Evolutionary conservation across 2,113 vertebrate species (phyloP), one percentile per base, ranked within the genome.

Genomic region (Oenanthe oenanthe): DNA sequence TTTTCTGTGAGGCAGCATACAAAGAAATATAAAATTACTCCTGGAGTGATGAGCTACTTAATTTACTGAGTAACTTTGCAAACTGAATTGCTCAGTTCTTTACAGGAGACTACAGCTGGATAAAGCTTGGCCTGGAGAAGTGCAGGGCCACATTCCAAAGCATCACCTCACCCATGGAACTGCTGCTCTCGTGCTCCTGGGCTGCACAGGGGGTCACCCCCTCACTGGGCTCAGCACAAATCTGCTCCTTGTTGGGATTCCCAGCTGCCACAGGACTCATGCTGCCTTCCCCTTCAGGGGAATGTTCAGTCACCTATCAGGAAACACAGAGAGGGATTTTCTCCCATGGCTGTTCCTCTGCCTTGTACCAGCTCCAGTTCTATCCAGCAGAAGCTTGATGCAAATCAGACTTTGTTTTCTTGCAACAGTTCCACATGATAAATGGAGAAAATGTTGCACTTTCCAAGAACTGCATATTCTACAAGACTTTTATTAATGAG

Each of bases 31-130:
- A 86, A 66, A 42, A 17, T 48, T 57, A 71, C 79, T 88, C 78
- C 51, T 36, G 31, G 47, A 80, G 71, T 4, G 42, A 82, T 48
- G 56, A 95, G 61, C 86, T 84, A 43, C 58, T 92, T 92, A 24
- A 88, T 60, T 77, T 81, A 54, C 62, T 56, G 56, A 70, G 63
- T 11, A 73, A 60, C 60, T 93, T 5, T 36, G 63, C 94, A 61
- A 62, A 42, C 42, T 53, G 66, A 50, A 48, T 16, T 43, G 45
- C 81, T 66, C 32, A 42, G 25, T 14, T 75, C 34, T 8, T 36
- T 4, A 14, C 32, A 68, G 47, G 58, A 40, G 83, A 12, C 22
- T 43, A 6, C 18, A 84, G 34, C 18, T 4, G 29, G 63, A 16
- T 20, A n/a, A 57, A 16, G 24, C 34, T 45, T 12, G 29, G 57